These are phyloP conservation scores for Mormyrus proboscirostris DNA, from an alignment of 2,797 vertebrate genomes.

Conservation along the genomic window DNA sequence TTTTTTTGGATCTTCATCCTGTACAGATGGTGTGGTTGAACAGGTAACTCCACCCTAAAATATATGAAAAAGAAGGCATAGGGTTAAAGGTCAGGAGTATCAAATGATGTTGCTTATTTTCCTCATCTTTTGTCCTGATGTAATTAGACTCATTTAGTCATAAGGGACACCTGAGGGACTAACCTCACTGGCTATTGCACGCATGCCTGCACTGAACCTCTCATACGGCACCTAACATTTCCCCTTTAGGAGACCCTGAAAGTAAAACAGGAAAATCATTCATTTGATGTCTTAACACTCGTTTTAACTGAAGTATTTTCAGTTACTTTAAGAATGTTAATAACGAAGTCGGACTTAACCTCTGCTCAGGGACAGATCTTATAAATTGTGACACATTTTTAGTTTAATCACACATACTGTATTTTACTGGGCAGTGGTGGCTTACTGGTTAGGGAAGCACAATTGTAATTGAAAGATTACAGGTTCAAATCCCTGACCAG, in stretches of 20 bases:
- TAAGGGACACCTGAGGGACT: neutral
- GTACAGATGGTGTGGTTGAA: conserved; percentile 16
- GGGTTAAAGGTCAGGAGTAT: neutral
- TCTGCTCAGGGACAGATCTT: neutral
- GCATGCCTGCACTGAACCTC: neutral
- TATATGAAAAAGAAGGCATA: neutral
- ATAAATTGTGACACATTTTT: neutral
- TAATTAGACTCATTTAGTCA: neutral
- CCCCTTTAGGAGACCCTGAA: conserved; percentile 27
- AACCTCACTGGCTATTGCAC: neutral
- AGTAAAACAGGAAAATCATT: neutral
- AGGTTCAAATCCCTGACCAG: too few relatives aligned
- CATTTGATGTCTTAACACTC: neutral
- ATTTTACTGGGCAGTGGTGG: too few relatives aligned
- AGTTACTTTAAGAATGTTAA: neutral
- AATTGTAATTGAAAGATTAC: too few relatives aligned
- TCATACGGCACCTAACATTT: conserved; percentile 19
- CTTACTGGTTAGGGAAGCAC: too few relatives aligned
- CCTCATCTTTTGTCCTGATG: neutral
- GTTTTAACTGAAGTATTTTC: neutral
- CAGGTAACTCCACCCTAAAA: conserved; percentile 25
- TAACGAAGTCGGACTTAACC: neutral
- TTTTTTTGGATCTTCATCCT: neutral
- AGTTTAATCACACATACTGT: neutral
- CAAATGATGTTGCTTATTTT: neutral